Base-by-base conservation (phyloP, 2,888 invertebrate species). In the Taenaris catops region DNA sequence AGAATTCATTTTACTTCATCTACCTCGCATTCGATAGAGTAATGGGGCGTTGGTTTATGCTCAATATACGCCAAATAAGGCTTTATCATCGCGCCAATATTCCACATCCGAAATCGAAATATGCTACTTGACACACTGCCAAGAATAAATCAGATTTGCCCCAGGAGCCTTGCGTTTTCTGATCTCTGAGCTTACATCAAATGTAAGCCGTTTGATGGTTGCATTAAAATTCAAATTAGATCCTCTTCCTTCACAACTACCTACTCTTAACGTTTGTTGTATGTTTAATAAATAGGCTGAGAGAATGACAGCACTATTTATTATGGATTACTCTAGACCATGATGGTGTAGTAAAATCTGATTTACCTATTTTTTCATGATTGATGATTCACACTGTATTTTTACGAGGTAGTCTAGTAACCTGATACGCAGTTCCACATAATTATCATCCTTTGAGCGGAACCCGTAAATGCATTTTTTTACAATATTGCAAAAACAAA, bases 71-170 rank as follows among this genome's bases (percentile, higher is more conserved):
- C 58, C 71, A 66, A 68, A 71, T 74, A 71, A 67, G 66, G 69
- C 69, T 68, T 71, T 67, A 73, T 73, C 69, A 67, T 64, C 53
- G 49, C 56, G 55, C 59, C 64, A 63, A 75, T 73, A 73, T 67
- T 65, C 64, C 64, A 56, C 60, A 62, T 69, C 66, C 63, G 58
- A 59, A 58, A 59, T 52, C 58, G 59, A 65, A 72, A 72, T 72
- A 71, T 63, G 65, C 62, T 61, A 63, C 69, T 78, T 75, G 74
- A 74, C 70, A 66, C 65, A 69, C 58, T 66, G 76, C 75, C 75
- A 72, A 59, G 63, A 65, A 78, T 79, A 79, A 76, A 80, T 79
- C 76, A 71, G 67, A 73, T 79, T 71, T 63, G 39, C 46, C 42
- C 25, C 25, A 35, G 42, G 40, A 44, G 41, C 44, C 37, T 45